Evolutionary conservation across 2,797 vertebrate genomes (phyloP), one percentile per base, ranked within the genome.

Genomic region (Sebastes reedi): DNA sequence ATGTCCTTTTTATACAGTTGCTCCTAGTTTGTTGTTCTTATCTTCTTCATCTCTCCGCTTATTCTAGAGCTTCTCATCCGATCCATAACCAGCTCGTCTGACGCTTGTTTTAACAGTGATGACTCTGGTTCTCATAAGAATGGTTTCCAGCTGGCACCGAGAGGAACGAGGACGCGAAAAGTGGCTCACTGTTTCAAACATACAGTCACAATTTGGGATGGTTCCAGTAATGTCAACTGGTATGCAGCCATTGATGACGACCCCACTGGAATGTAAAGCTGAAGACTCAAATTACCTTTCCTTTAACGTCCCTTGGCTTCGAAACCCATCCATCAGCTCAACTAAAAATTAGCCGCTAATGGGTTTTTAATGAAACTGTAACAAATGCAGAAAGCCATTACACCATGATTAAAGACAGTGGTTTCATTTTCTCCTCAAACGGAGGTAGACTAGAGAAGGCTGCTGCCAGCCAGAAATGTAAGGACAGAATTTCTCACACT

Each of bases 301-400:
- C 66, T 86, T 88, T 84, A 77, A 91, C 74, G 65, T 93, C 75
- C 77, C 74, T 71, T 81, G 82, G 89, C 84, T 83, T 85, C 66
- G 4, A 85, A 54, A 83, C 72, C 59, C 88, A 94, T 91, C 87
- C 87, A 92, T 94, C 89, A 92, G 87, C 85, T 84, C 80, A 55
- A 55, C 87, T 79, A 87, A 89, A 93, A 93, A 92, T 90, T 88
- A 88, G 88, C 88, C 77, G 83, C 90, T 91, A 94, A 95, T 94
- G 89, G 87, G 75, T 89, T 95, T 95, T 94, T 94, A 95, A 95
- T 94, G 92, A 95, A 95, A 94, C 87, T 77, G 90, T 88, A 91
- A 95, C 87, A 93, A 94, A 94, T 93, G 91, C 78, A 91, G 85
- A 92, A 91, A 93, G 86, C 87, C 90, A 89, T 95, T 92, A 93